phyloP scores from a whole-genome alignment of 2,888 invertebrate species.

The Cenopis cana region DNA sequence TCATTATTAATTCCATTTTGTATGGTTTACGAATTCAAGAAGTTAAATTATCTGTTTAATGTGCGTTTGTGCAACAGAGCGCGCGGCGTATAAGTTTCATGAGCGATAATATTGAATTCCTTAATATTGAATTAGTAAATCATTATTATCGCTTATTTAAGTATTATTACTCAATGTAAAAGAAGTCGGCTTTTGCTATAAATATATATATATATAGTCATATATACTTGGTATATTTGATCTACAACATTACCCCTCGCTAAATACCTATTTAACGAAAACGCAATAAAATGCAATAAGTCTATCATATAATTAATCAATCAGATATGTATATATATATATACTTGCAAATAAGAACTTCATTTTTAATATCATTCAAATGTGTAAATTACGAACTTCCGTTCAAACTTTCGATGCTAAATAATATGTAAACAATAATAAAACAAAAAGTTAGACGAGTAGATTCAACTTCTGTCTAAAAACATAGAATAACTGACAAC shows the following conservation, averaged over 20 bases:
- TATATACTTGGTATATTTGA: background rate
- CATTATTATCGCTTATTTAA: constrained; percentile 2
- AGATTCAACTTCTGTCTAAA: background rate
- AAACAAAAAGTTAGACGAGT: background rate
- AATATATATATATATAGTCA: background rate
- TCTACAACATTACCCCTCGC: background rate
- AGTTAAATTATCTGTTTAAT: background rate
- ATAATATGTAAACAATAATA: background rate
- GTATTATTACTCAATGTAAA: background rate
- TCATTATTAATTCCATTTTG: background rate
- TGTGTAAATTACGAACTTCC: background rate
- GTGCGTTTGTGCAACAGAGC: background rate
- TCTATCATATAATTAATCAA: background rate
- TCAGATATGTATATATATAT: too few species aligned
- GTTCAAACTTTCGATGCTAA: background rate
- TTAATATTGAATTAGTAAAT: background rate
- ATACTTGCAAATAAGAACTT: background rate
- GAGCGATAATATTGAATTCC: constrained; percentile 5
- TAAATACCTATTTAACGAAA: background rate
- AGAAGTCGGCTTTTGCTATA: constrained; percentile 22
- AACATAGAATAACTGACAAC: background rate
- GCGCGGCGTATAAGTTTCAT: background rate
- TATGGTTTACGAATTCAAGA: background rate
- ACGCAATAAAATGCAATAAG: constrained; percentile 7
- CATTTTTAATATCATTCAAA: background rate